These are phyloP conservation scores for Amiota mariae DNA, from an alignment of 2,888 invertebrate species.

Conservation along the genomic window DNA sequence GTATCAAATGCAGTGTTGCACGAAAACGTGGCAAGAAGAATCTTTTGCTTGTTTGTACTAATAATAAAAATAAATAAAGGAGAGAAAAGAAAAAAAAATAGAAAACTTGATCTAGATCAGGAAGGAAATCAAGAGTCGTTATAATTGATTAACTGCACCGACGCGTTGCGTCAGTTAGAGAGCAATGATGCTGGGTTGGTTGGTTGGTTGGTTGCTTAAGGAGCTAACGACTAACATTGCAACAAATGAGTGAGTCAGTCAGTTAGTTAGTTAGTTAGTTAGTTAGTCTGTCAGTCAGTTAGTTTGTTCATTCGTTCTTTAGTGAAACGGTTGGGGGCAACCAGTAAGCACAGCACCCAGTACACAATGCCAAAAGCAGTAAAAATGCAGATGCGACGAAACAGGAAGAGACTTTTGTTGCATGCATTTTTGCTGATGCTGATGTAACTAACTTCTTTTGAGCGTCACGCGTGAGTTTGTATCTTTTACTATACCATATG, in stretches of 20 bases:
- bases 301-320: not conserved
- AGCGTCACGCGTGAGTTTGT: conserved; percentile 18
- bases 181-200: conserved; percentile 25
- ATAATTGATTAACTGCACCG: conserved; percentile 71
- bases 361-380: conserved; percentile 25
- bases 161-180: conserved; percentile 31
- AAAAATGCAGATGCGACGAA: conserved; percentile 62
- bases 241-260: not conserved
- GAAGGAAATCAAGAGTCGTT: conserved; percentile 73
- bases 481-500: too few relatives aligned
- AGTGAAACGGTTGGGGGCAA: not conserved
- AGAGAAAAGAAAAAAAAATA: conserved; percentile 48
- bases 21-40: conserved; percentile 35
- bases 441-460: not conserved
- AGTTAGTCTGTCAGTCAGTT: not conserved
- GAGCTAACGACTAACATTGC: conserved; percentile 6
- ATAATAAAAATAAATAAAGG: conserved; percentile 28
- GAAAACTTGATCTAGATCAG: conserved; percentile 68
- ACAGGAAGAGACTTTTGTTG: conserved; percentile 58
- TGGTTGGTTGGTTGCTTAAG: too few relatives aligned
- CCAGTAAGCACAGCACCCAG: not conserved
- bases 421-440: not conserved
- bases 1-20: conserved; percentile 29
- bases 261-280: not conserved
- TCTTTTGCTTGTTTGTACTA: conserved; percentile 6